Base-by-base conservation (phyloP, 2,888 invertebrate genomes). In the Sicus ferrugineus region DNA sequence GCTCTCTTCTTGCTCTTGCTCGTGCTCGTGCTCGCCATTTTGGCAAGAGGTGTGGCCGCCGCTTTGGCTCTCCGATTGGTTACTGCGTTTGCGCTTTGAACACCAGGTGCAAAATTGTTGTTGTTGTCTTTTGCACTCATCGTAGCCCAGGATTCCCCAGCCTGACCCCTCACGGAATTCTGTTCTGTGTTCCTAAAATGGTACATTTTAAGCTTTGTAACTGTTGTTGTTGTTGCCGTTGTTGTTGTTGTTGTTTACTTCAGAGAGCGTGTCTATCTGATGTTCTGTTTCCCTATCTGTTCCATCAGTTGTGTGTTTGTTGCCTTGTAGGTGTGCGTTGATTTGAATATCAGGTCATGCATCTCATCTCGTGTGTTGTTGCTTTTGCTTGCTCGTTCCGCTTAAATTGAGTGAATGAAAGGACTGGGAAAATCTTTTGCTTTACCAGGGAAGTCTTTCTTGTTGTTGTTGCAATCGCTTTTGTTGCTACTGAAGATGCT, bases 21-120 rank as follows among this genome's bases (percentile, higher is more conserved):
- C n/a, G n/a, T n/a, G n/a, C n/a, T n/a, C n/a, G n/a, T n/a, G 76
- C 79, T 79, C 84, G 84, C 84, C 84, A 84, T 84, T 84, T 84
- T 83, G 78, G 75, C 81, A 83, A 77, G 70, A 81, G 84, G 84
- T 82, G 84, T 84, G 77, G 83, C 79, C 78, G 74, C 67, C n/a
- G 56, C 34, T 30, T 31, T 56, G 70, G 67, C 77, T 80, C 81
- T 78, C 78, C 78, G 77, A 82, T 82, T 82, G 82, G 82, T 73
- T 74, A 74, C 69, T 74, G 75, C 72, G 78, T 76, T 75, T 83
- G 83, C 83, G 82, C 83, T 75, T 30, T 67, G 46, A 6, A n/a
- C 31, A 67, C 66, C 65, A 16, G 4, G 0, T 46, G 42, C 21
- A 48, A 14, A 14, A 42, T 67, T 50, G 67, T 26, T 64, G 58